Percentiles rank a stretch among this genome's conserved stretches.
These are phyloP conservation scores for Cactoblastis cactorum DNA, from an alignment of 2,888 invertebrate species.

Conservation along the genomic window DNA sequence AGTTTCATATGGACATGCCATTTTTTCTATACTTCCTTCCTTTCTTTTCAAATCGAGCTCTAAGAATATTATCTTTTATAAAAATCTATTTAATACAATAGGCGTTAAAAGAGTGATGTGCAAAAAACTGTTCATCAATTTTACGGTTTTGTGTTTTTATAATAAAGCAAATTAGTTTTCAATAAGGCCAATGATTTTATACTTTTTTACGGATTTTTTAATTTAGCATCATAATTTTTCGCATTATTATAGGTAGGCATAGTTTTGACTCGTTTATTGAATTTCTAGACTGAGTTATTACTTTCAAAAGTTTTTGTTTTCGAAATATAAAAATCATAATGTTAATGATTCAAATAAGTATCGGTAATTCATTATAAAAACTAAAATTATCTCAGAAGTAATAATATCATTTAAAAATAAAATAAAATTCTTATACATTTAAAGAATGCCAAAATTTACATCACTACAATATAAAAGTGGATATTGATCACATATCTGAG, in stretches of 20 bases:
- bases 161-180: conserved; percentile 26
- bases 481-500: too few species aligned
- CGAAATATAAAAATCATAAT: too few species aligned
- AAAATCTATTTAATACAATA: conserved; percentile 49
- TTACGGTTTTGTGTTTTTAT: conserved; percentile 37
- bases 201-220: neutral
- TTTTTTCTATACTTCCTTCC: conserved; percentile 13
- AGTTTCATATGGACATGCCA: conserved; percentile 8
- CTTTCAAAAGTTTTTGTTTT: too few species aligned
- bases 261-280: too few species aligned
- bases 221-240: neutral
- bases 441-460: too few species aligned
- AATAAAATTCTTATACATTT: too few species aligned
- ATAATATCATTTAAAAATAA: too few species aligned
- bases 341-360: too few species aligned
- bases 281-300: neutral
- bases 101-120: conserved; percentile 42
- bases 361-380: too few species aligned
- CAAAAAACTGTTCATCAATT: conserved; percentile 41
- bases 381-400: too few species aligned
- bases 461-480: too few species aligned
- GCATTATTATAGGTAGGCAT: too few species aligned
- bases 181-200: conserved; percentile 14
- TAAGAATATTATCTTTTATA: conserved; percentile 45
- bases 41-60: conserved; percentile 23